Conservation (phyloP, 92 coral and sea anemone species). For the Pocillopora grandis region DNA sequence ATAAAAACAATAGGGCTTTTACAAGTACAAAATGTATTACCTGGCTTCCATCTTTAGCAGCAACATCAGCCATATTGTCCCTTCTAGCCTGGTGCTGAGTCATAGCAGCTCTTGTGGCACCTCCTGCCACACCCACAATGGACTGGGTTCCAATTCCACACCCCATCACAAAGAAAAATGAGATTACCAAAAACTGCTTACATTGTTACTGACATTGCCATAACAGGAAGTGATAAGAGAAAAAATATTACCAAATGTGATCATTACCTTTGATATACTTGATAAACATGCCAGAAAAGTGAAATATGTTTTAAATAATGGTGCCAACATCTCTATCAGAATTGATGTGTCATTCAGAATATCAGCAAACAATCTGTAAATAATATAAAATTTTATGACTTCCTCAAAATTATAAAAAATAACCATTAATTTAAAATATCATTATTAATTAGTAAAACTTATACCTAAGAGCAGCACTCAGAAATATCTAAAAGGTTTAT, state of each 20-base stretch:
- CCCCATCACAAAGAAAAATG: neutral
- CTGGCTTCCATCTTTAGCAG: slow-evolving; percentile 99
- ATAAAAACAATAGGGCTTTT: too few species aligned
- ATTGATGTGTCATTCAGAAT: slow-evolving; percentile 87
- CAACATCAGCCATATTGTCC: slow-evolving; percentile 99
- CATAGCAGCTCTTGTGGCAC: slow-evolving; percentile 96
- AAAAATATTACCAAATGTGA: too few species aligned
- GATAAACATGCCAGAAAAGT: slow-evolving; percentile 90
- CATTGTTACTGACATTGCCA: too few species aligned
- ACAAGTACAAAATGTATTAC: slow-evolving; percentile 31
- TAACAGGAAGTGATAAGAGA: too few species aligned
- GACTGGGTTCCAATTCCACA: slow-evolving; percentile 50
- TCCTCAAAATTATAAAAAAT: neutral
- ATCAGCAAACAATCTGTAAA: slow-evolving; percentile 86
- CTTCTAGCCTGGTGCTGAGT: slow-evolving; percentile 99
- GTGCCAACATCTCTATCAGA: slow-evolving; percentile 82
- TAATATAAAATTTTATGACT: neutral
- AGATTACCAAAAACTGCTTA: neutral
- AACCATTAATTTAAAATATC: neutral
- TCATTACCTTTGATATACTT: slow-evolving; percentile 82
- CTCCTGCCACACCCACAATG: slow-evolving; percentile 97
- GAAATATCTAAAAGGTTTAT: too few species aligned
- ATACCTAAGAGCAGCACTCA: too few species aligned
- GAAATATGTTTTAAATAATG: slow-evolving; percentile 86
- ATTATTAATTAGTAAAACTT: neutral